These are phyloP conservation scores for Lasioglossum baleicum DNA, from an alignment of 1,140 invertebrate species.

Conservation along the genomic window DNA sequence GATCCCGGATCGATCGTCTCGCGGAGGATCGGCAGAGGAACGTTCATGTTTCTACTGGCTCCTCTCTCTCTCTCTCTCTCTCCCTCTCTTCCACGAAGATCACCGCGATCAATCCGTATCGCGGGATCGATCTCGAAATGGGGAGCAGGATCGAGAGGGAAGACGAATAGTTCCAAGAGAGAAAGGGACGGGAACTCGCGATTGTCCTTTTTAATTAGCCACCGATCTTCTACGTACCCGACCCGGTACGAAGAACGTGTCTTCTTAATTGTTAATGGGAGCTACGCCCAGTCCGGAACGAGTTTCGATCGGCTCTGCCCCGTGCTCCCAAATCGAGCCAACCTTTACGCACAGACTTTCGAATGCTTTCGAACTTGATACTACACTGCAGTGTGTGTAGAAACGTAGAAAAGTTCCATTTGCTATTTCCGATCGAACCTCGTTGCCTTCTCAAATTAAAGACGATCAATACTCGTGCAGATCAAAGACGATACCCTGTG, in stretches of 20 bases:
- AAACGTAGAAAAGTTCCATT: not conserved
- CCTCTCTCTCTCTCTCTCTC: not conserved
- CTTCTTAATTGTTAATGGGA: slow-evolving; percentile 69
- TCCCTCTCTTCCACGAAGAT: slow-evolving; percentile 29
- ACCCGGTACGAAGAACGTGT: slow-evolving; percentile 37
- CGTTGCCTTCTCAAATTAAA: no score
- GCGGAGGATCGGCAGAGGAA: not conserved
- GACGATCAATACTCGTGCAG: no score
- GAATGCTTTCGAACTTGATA: not conserved
- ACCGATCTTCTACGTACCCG: slow-evolving; percentile 28
- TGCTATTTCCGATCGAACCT: not conserved
- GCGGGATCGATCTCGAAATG: slow-evolving; percentile 27
- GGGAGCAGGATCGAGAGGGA: slow-evolving; percentile 14
- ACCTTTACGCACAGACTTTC: not conserved
- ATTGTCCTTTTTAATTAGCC: slow-evolving; percentile 68
- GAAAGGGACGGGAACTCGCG: slow-evolving; percentile 15
- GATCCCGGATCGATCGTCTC: not conserved
- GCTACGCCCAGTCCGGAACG: slow-evolving; percentile 58
- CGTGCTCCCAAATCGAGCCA: slow-evolving; percentile 5
- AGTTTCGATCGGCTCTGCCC: slow-evolving; percentile 45
- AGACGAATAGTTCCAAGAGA: slow-evolving; percentile 13
- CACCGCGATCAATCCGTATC: slow-evolving; percentile 38
- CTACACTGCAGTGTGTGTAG: no score
- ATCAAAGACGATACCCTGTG: no score
- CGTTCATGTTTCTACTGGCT: not conserved